phyloP scores from a whole-genome alignment of 2,797 vertebrate species.

The Cynodonichthys magdalenae region DNA sequence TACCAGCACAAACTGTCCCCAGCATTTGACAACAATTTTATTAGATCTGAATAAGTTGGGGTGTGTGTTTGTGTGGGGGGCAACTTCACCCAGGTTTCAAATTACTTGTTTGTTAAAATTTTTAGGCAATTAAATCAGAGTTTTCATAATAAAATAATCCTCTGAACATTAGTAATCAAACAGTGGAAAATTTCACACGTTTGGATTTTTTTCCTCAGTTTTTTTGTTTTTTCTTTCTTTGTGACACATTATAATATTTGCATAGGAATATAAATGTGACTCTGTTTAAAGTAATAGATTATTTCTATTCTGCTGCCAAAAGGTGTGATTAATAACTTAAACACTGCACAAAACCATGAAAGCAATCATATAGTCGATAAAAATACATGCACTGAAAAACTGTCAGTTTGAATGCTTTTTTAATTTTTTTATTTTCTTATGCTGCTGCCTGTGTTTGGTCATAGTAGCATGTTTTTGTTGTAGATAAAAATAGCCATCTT shows the following conservation, averaged over 20 bases:
- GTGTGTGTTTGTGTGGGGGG: too few relatives aligned
- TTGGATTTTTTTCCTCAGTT: conserved; percentile 58
- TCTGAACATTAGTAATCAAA: background rate
- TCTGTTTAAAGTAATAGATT: conserved; percentile 56
- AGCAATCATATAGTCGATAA: conserved; percentile 49
- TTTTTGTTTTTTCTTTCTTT: conserved; percentile 42
- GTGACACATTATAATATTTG: conserved; percentile 54
- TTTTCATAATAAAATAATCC: background rate
- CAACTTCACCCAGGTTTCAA: too few relatives aligned
- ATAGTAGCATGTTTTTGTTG: conserved; percentile 74
- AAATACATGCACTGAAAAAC: conserved; percentile 28
- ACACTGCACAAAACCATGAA: conserved; percentile 57
- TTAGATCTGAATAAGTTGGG: too few relatives aligned
- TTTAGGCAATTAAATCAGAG: background rate
- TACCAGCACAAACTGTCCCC: too few relatives aligned
- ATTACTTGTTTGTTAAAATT: background rate
- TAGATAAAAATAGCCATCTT: conserved; percentile 58
- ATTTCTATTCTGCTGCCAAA: conserved; percentile 66
- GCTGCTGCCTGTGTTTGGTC: conserved; percentile 74
- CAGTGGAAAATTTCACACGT: conserved; percentile 22
- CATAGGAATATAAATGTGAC: conserved; percentile 53
- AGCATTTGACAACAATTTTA: too few relatives aligned
- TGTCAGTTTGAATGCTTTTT: conserved; percentile 52
- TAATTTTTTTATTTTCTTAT: too few relatives aligned
- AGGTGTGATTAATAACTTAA: conserved; percentile 40